phyloP scores from a whole-genome alignment of 2,888 invertebrate genomes.

The Mystacides longicornis region DNA sequence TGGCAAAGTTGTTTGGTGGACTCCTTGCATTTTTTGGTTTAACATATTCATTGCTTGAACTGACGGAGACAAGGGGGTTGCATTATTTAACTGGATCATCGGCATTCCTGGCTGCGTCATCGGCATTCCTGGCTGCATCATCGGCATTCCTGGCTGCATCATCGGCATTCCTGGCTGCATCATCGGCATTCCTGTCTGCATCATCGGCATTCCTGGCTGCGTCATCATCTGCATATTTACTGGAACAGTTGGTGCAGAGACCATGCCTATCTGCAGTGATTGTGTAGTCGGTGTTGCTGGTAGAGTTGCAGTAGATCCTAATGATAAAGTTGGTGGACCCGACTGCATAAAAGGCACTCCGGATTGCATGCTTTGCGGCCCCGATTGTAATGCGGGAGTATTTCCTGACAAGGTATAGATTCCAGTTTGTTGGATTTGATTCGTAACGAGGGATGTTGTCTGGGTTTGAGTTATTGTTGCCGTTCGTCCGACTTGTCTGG shows the following conservation, averaged over 20 bases:
- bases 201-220: no score
- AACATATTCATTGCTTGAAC: background rate
- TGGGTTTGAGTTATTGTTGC: background rate
- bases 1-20: constrained; percentile 9
- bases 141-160: background rate
- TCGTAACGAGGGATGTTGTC: background rate
- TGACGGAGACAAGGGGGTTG: background rate
- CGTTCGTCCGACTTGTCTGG: background rate
- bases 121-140: background rate
- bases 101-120: background rate
- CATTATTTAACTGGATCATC: background rate
- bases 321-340: background rate
- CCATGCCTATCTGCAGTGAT: no score
- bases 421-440: background rate
- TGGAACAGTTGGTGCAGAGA: no score
- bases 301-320: background rate
- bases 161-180: background rate
- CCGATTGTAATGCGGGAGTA: background rate
- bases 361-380: background rate
- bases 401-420: background rate
- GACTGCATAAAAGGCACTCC: background rate
- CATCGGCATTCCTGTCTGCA: background rate
- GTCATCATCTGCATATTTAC: background rate
- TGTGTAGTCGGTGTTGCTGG: background rate
- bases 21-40: constrained; percentile 17